phyloP scores from a whole-genome alignment of 2,888 invertebrate genomes.

The Volucella inflata region DNA sequence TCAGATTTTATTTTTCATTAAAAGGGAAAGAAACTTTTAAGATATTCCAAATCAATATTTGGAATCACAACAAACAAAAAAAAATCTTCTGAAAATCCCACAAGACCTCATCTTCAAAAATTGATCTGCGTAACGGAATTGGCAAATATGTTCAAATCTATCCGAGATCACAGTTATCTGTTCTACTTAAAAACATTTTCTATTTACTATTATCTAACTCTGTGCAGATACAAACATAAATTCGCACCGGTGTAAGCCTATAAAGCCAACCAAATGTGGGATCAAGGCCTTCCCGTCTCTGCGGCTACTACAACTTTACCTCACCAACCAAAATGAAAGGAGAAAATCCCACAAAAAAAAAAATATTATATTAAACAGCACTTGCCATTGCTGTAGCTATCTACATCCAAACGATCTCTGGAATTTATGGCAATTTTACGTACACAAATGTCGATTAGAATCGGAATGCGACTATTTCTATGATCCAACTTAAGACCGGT shows the following conservation, averaged over 20 bases:
- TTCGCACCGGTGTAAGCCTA: constrained; percentile 24
- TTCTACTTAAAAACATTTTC: constrained; percentile 60
- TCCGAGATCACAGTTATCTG: constrained; percentile 54
- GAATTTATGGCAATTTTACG: constrained; percentile 69
- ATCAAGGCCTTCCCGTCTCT: constrained; percentile 52
- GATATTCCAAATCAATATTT: constrained; percentile 33
- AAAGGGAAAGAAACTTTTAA: not conserved
- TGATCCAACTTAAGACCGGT: constrained; percentile 55
- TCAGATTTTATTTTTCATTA: not conserved
- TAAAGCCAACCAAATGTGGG: constrained; percentile 53
- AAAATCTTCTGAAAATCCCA: not conserved
- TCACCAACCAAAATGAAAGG: constrained; percentile 8
- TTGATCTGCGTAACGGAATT: constrained; percentile 43
- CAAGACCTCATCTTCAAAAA: not conserved
- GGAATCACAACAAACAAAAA: not conserved
- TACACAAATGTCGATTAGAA: constrained; percentile 57
- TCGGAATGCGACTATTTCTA: constrained; percentile 60
- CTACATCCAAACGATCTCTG: constrained; percentile 49
- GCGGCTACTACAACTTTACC: not conserved
- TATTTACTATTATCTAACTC: constrained; percentile 51
- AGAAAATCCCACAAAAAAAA: not conserved
- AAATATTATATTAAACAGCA: constrained; percentile 20
- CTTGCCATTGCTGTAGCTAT: constrained; percentile 39
- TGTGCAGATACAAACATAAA: not conserved
- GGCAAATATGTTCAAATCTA: constrained; percentile 38